Conservation (phyloP, 2,888 invertebrate genomes). For the Lepidochitona cinerea region DNA sequence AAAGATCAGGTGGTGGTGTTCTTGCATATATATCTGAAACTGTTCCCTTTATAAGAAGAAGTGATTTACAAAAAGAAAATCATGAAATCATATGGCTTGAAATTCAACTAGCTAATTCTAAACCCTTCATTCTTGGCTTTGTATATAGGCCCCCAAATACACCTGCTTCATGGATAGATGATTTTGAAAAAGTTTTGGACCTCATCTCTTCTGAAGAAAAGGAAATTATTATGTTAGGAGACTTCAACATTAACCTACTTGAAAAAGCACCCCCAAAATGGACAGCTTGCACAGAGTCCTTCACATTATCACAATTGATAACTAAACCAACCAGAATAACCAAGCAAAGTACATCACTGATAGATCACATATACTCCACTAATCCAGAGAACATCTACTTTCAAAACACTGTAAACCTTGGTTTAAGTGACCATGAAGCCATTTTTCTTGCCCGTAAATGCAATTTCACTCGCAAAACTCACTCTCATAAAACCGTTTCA, state of each 20-base stretch:
- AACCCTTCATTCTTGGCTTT: background rate
- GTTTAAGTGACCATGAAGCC: background rate
- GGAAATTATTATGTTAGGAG: background rate
- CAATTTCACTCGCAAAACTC: background rate
- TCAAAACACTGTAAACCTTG: background rate
- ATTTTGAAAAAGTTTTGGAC: background rate
- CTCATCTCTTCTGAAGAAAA: background rate
- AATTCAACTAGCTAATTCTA: background rate
- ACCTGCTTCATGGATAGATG: background rate
- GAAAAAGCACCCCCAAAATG: background rate
- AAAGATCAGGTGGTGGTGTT: background rate
- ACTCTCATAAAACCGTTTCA: background rate
- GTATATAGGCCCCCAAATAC: background rate
- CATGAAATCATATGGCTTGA: background rate
- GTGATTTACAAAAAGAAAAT: background rate
- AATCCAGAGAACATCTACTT: background rate
- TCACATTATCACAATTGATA: background rate
- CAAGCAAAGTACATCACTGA: background rate
- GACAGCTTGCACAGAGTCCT: background rate
- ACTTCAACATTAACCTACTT: background rate
- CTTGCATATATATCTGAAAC: background rate
- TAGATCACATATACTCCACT: background rate
- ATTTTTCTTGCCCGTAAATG: background rate
- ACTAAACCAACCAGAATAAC: background rate
- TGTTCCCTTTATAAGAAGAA: background rate